Conservation (phyloP, 2,113 vertebrate species). For the Rhinolophus ferrumequinum region DNA sequence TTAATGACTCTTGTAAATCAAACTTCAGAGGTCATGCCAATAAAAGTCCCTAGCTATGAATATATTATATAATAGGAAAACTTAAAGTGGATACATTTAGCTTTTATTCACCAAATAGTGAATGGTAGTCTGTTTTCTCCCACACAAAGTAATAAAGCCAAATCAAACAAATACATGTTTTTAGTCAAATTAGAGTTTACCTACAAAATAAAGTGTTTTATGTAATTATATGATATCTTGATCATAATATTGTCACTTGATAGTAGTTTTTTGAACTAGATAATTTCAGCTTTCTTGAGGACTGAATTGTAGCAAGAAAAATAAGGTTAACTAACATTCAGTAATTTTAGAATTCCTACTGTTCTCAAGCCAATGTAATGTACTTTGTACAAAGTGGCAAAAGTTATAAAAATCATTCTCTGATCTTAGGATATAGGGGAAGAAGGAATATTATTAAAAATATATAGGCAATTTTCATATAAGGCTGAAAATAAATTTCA, state of each 20-base stretch:
- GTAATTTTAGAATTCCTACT: background rate
- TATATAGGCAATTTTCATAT: background rate
- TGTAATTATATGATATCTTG: background rate
- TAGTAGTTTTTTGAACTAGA: background rate
- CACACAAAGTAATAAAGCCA: background rate
- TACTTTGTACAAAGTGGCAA: background rate
- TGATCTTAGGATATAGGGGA: background rate
- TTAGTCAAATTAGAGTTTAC: background rate
- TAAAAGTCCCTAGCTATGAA: background rate
- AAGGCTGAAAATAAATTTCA: conserved; percentile 29
- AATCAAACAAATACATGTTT: background rate
- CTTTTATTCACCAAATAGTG: background rate
- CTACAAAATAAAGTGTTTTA: background rate
- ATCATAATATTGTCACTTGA: background rate
- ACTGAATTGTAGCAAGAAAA: background rate
- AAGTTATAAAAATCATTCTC: background rate
- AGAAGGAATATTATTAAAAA: background rate
- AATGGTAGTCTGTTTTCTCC: background rate
- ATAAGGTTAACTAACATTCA: background rate
- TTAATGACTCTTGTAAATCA: background rate
- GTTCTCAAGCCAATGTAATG: background rate
- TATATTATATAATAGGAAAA: background rate
- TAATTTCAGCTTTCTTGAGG: background rate
- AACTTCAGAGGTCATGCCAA: background rate
- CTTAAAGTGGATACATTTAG: background rate